Conservation (phyloP, 2,888 invertebrate genomes). For the Sturmia bella region DNA sequence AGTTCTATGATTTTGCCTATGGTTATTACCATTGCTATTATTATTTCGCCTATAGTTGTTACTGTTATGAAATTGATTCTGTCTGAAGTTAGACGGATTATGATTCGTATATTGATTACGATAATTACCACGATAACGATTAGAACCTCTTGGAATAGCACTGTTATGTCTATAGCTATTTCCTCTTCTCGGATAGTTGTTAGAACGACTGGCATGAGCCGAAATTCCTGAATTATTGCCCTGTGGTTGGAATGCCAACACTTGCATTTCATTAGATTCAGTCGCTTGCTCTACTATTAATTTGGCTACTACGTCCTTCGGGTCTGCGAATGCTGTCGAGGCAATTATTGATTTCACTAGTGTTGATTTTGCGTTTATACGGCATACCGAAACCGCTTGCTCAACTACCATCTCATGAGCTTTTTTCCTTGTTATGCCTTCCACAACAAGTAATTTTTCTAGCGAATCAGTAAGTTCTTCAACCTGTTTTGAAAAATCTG, state of each 20-base stretch:
- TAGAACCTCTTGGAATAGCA: background rate
- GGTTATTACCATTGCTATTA: background rate
- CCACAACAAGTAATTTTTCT: background rate
- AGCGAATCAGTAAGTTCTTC: background rate
- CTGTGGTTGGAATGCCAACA: constrained; percentile 5
- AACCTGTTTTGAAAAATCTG: background rate
- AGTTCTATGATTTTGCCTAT: constrained; percentile 3
- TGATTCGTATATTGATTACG: constrained; percentile 10
- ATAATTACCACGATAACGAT: constrained; percentile 5
- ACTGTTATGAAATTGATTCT: background rate
- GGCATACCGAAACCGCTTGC: constrained; percentile 9
- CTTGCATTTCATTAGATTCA: no score
- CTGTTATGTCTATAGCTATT: constrained; percentile 10
- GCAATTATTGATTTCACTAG: constrained; percentile 20
- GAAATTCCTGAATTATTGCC: background rate
- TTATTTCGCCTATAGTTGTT: constrained; percentile 10
- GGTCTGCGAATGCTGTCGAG: constrained; percentile 20
- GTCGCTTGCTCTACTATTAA: background rate
- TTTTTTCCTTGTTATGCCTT: background rate
- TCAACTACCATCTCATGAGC: background rate
- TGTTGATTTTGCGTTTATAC: background rate
- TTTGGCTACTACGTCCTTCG: constrained; percentile 11
- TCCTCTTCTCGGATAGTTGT: background rate
- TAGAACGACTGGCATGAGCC: constrained; percentile 3
- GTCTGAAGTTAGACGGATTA: background rate